Percentiles rank a stretch among this genome's conserved stretches.
These are phyloP conservation scores for Thera britannica DNA, from an alignment of 2,888 invertebrate species.

Conservation along the genomic window DNA sequence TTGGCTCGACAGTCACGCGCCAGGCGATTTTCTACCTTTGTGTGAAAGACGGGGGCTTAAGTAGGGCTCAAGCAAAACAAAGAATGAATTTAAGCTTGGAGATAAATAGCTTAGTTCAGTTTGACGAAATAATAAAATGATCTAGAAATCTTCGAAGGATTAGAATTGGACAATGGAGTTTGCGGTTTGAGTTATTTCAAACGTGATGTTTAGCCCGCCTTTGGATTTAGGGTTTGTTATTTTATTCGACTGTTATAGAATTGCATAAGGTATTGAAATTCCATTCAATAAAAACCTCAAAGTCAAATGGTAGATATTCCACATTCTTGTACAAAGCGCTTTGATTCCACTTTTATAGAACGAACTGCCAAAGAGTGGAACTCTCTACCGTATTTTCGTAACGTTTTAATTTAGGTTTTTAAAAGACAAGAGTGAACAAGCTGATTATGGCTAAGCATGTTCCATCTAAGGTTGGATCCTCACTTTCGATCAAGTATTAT, in stretches of 20 bases:
- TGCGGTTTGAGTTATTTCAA: slow-evolving; percentile 1
- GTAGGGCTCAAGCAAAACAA: slow-evolving; percentile 27
- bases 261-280: not conserved
- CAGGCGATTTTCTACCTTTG: slow-evolving; percentile 26
- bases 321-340: too few relatives aligned
- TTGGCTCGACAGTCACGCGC: slow-evolving; percentile 21
- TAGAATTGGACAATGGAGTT: slow-evolving; percentile 11
- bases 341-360: too few relatives aligned
- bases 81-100: slow-evolving; percentile 27
- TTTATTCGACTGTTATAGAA: not conserved
- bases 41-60: slow-evolving; percentile 29
- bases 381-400: too few relatives aligned
- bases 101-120: slow-evolving; percentile 30
- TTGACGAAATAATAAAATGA: slow-evolving; percentile 26
- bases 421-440: too few relatives aligned
- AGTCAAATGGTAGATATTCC: too few relatives aligned
- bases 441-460: too few relatives aligned
- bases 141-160: slow-evolving; percentile 18
- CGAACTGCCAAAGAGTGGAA: too few relatives aligned
- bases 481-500: too few relatives aligned
- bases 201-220: slow-evolving; percentile 5
- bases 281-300: too few relatives aligned
- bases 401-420: too few relatives aligned
- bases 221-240: slow-evolving; percentile 10
- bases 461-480: too few relatives aligned